These are phyloP conservation scores for Gila robusta DNA, from an alignment of 2,797 vertebrate species.

Conservation along the genomic window DNA sequence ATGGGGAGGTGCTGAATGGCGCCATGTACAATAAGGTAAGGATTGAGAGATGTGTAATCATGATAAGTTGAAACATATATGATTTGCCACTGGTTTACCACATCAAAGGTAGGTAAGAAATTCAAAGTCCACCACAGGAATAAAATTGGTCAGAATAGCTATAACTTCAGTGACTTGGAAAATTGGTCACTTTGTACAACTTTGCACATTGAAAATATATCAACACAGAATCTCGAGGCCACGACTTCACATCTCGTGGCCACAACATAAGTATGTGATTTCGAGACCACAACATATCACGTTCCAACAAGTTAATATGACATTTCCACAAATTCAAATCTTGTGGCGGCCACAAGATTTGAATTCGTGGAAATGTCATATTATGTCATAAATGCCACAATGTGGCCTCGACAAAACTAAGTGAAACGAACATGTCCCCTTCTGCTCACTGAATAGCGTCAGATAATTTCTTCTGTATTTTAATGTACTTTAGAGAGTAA, in stretches of 20 bases:
- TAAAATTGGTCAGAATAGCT: not conserved
- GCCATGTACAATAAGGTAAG: constrained; percentile 98
- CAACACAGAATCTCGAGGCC: not conserved
- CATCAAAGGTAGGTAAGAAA: not conserved
- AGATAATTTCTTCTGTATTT: not conserved
- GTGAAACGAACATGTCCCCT: no score
- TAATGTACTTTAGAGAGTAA: not conserved
- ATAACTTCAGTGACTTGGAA: not conserved
- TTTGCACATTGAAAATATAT: not conserved
- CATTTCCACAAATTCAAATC: no score
- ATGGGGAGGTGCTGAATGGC: constrained; percentile 93
- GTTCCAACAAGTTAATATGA: no score
- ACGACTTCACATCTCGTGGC: not conserved
- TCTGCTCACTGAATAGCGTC: not conserved
- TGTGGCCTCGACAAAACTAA: no score
- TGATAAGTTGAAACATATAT: not conserved
- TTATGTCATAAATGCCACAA: no score
- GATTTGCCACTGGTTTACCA: not conserved
- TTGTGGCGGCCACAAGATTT: no score
- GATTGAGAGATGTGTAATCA: constrained; percentile 66
- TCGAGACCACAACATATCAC: no score
- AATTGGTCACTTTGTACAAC: not conserved
- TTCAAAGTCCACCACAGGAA: not conserved
- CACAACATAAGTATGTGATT: no score
- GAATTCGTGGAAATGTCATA: no score